Evolutionary conservation across 2,113 vertebrate species (phyloP), one percentile per base, ranked within the genome.

Genomic region (Rhipidura dahli): DNA sequence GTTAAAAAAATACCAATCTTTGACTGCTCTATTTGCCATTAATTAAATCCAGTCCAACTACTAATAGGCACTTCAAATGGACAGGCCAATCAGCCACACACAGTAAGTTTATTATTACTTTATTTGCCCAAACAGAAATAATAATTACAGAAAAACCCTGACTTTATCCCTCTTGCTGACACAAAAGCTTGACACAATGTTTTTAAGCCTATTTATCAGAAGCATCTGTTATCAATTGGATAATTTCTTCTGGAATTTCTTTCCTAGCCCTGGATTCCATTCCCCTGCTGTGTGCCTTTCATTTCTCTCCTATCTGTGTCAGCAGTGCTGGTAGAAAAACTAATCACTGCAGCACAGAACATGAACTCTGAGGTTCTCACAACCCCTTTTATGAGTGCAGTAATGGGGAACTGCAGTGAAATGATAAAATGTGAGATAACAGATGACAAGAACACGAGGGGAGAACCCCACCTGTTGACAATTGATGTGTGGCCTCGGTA

Each of bases 401-500:
- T 1, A 44, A 44, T 2, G 28, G 71, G 77, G 82, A 65, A 8
- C 2, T 72, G 65, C 45, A 75, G 49, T 9, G 40, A 73, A 83
- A 79, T 20, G 47, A 42, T 31, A 19, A 26, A 47, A 21, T n/a
- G 57, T 7, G 57, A 6, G 8, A 11, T 5, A 53, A 19, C 1
- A 90, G 72, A 13, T 39, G 56, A 39, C 66, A 80, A 89, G 59
- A n/a, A n/a, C 22, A 16, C 12, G 13, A 51, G 17, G 63, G 42
- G 73, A 91, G n/a, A 50, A 6, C 19, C 59, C 27, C 40, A 98
- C 98, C 98, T 98, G 96, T 98, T 98, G 18, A 98, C 98, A 21
- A 98, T 98, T 1, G 98, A 98, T 0, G 98, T 98, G 95, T 98
- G 98, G 28, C 98, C 98, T 44, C 97, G 89, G 96, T 98, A 98